These are phyloP conservation scores for Onthophagus taurus DNA, from an alignment of 1,140 invertebrate genomes.

Conservation along the genomic window DNA sequence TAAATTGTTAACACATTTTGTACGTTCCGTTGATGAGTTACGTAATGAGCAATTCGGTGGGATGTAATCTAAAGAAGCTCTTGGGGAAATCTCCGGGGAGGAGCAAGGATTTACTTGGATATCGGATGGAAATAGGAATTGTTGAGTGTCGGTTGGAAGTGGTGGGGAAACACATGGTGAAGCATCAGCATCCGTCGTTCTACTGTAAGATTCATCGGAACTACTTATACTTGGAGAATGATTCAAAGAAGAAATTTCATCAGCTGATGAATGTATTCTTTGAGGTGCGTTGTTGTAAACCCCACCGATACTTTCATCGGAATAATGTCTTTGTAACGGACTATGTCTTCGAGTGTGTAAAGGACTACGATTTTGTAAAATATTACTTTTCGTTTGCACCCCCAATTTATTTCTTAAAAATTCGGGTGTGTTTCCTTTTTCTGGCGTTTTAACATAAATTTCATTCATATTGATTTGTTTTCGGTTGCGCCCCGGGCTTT, in stretches of 20 bases:
- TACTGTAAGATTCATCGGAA: slow-evolving; percentile 70
- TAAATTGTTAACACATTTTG: slow-evolving; percentile 34
- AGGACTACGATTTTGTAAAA: slow-evolving; percentile 26
- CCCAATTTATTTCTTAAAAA: slow-evolving; percentile 26
- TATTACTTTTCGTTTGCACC: slow-evolving; percentile 33
- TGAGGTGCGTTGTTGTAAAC: slow-evolving; percentile 31
- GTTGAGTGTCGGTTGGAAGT: slow-evolving; percentile 42
- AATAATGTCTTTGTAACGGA: slow-evolving; percentile 46
- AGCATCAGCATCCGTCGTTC: slow-evolving; percentile 57
- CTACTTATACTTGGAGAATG: slow-evolving; percentile 69
- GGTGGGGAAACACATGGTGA: slow-evolving; percentile 51
- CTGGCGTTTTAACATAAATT: slow-evolving; percentile 28
- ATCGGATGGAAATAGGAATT: slow-evolving; percentile 52
- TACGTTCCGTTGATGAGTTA: slow-evolving; percentile 26
- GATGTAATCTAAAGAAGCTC: slow-evolving; percentile 40
- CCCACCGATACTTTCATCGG: slow-evolving; percentile 52
- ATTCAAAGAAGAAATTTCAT: slow-evolving; percentile 68
- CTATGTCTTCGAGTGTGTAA: slow-evolving; percentile 32
- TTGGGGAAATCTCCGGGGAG: slow-evolving; percentile 40
- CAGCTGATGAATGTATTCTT: slow-evolving; percentile 64
- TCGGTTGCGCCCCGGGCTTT: slow-evolving; percentile 30
- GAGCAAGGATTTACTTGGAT: slow-evolving; percentile 46
- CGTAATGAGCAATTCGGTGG: slow-evolving; percentile 37
- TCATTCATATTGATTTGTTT: slow-evolving; percentile 25
- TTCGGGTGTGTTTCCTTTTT: slow-evolving; percentile 26